Percentiles rank a stretch among this genome's conserved stretches.
Evolutionary conservation across 2,113 vertebrate species (phyloP).

Genomic region (Eidolon helvum): DNA sequence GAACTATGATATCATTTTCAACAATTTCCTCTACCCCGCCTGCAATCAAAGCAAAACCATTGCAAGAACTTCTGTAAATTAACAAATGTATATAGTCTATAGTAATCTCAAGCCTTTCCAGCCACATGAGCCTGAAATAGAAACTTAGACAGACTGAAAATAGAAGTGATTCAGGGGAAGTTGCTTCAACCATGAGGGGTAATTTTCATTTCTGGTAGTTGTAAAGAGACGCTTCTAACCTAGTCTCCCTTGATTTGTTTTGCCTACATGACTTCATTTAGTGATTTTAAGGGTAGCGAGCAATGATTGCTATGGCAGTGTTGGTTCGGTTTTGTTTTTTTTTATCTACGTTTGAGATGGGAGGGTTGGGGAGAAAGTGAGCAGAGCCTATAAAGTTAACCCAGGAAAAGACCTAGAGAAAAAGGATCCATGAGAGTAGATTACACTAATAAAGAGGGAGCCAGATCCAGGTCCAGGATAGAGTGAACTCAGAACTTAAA

Average conservation of each 20-base stretch:
- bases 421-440: not conserved
- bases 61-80: not conserved
- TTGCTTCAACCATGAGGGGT: not conserved
- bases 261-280: not conserved
- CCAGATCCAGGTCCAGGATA: not conserved
- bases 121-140: not conserved
- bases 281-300: not conserved
- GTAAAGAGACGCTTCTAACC: not conserved
- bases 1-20: not conserved
- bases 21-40: not conserved
- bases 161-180: slow-evolving; percentile 42
- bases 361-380: not conserved
- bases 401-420: not conserved
- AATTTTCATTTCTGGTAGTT: slow-evolving; percentile 52
- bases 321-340: not conserved
- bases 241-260: not conserved
- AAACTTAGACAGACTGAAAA: slow-evolving; percentile 43
- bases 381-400: not conserved
- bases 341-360: not conserved
- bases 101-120: not conserved
- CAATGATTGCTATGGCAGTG: not conserved
- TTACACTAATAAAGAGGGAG: not conserved
- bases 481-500: not conserved
- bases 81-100: not conserved
- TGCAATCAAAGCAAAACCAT: not conserved